phyloP scores from a whole-genome alignment of 2,113 vertebrate genomes.

The Paradisaea rubra region DNA sequence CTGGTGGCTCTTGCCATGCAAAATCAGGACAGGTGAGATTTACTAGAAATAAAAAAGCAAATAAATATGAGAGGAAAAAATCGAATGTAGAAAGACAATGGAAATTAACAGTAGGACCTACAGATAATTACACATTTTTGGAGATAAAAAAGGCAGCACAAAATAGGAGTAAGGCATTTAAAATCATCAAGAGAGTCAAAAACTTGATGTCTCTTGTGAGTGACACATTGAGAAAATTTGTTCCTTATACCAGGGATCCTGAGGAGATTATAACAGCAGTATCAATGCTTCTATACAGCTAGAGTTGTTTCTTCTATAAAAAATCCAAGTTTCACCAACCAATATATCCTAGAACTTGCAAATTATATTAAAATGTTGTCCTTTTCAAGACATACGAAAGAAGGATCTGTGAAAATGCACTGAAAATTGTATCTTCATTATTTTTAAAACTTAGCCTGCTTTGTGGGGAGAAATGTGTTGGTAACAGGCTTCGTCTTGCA shows the following conservation, averaged over 20 bases:
- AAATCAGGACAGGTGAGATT: not conserved
- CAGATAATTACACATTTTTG: not conserved
- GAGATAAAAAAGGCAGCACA: not conserved
- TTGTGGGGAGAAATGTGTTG: not conserved
- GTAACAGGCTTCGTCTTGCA: not conserved
- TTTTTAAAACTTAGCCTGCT: not conserved
- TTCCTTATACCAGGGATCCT: not conserved
- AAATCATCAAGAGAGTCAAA: not conserved
- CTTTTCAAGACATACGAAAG: not conserved
- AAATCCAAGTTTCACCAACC: not conserved
- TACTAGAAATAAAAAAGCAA: not conserved
- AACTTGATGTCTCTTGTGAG: not conserved
- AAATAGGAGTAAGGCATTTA: not conserved
- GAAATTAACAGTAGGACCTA: not conserved
- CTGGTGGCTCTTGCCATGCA: not conserved
- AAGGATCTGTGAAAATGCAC: not conserved
- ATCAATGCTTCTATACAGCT: not conserved
- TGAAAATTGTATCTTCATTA: not conserved
- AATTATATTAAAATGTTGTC: not conserved
- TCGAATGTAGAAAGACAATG: fast-evolving
- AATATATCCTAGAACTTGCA: not conserved
- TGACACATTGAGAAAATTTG: not conserved
- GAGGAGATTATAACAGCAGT: not conserved
- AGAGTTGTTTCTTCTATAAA: not conserved
- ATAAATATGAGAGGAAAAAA: not conserved